Evolutionary conservation across 2,113 vertebrate genomes (phyloP).

Genomic region (Embiotoca jacksoni): DNA sequence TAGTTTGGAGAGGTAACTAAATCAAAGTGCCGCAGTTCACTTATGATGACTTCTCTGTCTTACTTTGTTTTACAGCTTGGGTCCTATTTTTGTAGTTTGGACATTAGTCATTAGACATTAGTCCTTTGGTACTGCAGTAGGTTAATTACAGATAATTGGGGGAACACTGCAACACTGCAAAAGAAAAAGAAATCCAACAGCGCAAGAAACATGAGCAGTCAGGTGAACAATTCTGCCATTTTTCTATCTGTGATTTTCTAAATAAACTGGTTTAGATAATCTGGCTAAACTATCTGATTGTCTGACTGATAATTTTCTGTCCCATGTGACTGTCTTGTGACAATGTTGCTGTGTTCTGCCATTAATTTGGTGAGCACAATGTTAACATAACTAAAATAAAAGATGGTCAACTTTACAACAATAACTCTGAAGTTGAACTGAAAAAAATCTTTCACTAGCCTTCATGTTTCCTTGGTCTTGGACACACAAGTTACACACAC

Average conservation of each 20-base stretch:
- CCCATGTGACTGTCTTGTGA: no score
- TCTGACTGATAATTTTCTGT: no score
- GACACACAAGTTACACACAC: neutral
- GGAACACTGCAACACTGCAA: neutral
- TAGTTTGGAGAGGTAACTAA: neutral
- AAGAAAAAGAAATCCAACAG: neutral
- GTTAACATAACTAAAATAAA: neutral
- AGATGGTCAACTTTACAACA: neutral
- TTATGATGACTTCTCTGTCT: neutral
- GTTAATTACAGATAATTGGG: no score
- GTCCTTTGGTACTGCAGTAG: neutral
- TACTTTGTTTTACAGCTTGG: neutral
- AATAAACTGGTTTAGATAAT: no score
- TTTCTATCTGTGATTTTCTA: no score
- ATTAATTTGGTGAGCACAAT: no score
- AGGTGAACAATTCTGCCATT: no score
- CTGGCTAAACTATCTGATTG: no score
- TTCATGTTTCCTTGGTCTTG: constrained; percentile 8
- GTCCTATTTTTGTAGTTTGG: neutral
- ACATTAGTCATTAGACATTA: neutral
- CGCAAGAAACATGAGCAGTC: no score
- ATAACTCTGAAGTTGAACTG: neutral
- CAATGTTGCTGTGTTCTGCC: no score
- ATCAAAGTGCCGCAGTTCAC: neutral
- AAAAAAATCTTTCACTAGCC: neutral